Base-by-base conservation (phyloP, 35 echinoderm and acorn worm genomes). In the Diadema setosum region DNA sequence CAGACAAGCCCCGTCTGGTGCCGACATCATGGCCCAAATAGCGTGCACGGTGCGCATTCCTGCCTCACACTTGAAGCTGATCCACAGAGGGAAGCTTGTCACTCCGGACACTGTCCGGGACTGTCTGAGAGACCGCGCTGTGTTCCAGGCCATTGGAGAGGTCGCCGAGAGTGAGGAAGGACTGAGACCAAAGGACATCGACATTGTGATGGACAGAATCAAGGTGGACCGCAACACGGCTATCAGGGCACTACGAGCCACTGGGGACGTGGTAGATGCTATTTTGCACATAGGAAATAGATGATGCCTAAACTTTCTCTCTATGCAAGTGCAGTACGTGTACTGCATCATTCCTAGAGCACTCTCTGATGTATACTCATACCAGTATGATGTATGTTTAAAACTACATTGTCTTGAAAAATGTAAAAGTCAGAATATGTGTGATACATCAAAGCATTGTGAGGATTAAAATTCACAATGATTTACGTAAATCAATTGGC, bases 121-220 rank as follows among this genome's bases (percentile, higher is more conserved):
- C 2, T 70, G 49, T 48, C 27, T 93, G 3, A 87, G 11, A 25
- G 83, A 97, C 34, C 88, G 70, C 56, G 95, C 95, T 5, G 76
- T 97, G 9, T 97, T 97, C 58, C 95, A 97, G 86, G 95, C 95
- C n/a, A 93, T 97, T 26, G 95, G 95, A 60, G 87, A 93, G 21
- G 70, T 61, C 37, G 59, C 83, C 35, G 87, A 93, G 58, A 91
- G 58, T 56, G 95, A 97, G 76, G 90, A 93, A 27, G 90, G 83
- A 16, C 64, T 97, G 17, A 78, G 89, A 27, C 23, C 75, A 2
- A 42, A 43, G 4, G 59, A 90, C 55, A 80, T 97, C 43, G 58
- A 86, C 30, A 76, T 55, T 17, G 67, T 97, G 2, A 82, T 92
- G 55, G 29, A 41, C 20, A 73, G 87, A 34, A 80, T 90, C 32